phyloP scores from a whole-genome alignment of 1,140 invertebrate genomes.

The Euglossa dilemma region DNA sequence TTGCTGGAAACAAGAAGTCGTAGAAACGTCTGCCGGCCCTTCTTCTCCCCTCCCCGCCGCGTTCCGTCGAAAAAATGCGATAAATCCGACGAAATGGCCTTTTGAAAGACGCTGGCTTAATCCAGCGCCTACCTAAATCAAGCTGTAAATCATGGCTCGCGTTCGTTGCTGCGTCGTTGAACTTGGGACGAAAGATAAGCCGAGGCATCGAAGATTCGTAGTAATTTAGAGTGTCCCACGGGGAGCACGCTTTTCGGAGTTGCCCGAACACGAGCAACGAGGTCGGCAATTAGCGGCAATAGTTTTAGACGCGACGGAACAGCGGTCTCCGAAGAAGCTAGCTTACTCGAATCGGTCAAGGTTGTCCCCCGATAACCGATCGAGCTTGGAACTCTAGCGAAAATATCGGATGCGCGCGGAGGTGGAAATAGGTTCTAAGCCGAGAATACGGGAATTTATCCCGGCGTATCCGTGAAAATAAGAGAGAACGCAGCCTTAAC shows the following conservation, averaged over 20 bases:
- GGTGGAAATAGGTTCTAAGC: too few species aligned
- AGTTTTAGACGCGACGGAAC: too few species aligned
- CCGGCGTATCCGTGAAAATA: not conserved
- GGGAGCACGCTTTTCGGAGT: not conserved
- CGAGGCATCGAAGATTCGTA: slow-evolving; percentile 47
- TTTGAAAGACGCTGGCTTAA: slow-evolving; percentile 56
- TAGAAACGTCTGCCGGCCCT: not conserved
- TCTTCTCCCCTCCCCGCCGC: too few species aligned
- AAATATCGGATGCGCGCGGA: too few species aligned
- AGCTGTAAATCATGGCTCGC: slow-evolving; percentile 60
- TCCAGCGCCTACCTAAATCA: slow-evolving; percentile 57
- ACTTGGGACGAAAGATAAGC: slow-evolving; percentile 53
- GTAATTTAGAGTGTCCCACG: slow-evolving; percentile 15
- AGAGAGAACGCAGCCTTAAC: not conserved
- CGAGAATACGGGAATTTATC: too few species aligned
- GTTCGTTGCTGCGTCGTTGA: slow-evolving; percentile 34
- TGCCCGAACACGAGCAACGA: not conserved
- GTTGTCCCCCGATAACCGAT: not conserved
- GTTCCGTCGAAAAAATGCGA: slow-evolving; percentile 36
- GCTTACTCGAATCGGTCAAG: not conserved
- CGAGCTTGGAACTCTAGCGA: not conserved
- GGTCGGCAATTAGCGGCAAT: slow-evolving; percentile 2
- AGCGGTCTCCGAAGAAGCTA: not conserved
- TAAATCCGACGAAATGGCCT: slow-evolving; percentile 57
- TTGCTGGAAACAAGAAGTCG: not conserved